Evolutionary conservation across 1,140 invertebrate species (phyloP).

Genomic region (Anastrepha obliqua): DNA sequence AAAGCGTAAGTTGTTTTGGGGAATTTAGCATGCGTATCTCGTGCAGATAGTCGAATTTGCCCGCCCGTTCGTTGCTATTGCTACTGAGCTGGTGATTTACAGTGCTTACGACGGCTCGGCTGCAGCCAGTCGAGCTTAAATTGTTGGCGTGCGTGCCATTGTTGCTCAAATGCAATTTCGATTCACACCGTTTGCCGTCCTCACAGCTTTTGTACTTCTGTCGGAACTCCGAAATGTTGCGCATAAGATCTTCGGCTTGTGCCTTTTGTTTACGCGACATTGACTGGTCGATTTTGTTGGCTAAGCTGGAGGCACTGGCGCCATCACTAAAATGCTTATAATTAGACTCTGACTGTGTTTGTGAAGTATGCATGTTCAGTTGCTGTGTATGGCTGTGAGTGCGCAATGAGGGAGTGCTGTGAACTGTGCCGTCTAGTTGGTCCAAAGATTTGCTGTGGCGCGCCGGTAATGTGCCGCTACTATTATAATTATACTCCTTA

Average conservation of each 20-base stretch:
- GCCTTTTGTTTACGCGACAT: conserved; percentile 57
- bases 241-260: conserved; percentile 71
- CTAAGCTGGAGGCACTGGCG: background rate
- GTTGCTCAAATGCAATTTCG: conserved; percentile 1
- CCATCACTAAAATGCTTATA: conserved; percentile 42
- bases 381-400: conserved; percentile 31
- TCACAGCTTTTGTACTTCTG: conserved; percentile 78
- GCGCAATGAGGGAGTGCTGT: conserved; percentile 57
- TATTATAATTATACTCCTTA: conserved; percentile 61
- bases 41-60: conserved; percentile 71
- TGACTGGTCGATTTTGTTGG: background rate
- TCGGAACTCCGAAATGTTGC: conserved; percentile 78
- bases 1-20: conserved; percentile 62
- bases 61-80: background rate
- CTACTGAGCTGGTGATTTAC: background rate
- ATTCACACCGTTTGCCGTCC: conserved; percentile 60
- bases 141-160: background rate
- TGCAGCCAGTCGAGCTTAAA: background rate
- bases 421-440: conserved; percentile 77
- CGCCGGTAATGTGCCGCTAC: conserved; percentile 77
- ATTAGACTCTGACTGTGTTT: conserved; percentile 1
- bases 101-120: background rate
- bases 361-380: conserved; percentile 2
- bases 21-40: conserved; percentile 73
- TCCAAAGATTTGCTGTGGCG: conserved; percentile 88